A percentile compares a stretch with the other conserved stretches of the same genome.
phyloP scores from a whole-genome alignment of 2,888 invertebrate species.

The Yponomeuta sedellus region DNA sequence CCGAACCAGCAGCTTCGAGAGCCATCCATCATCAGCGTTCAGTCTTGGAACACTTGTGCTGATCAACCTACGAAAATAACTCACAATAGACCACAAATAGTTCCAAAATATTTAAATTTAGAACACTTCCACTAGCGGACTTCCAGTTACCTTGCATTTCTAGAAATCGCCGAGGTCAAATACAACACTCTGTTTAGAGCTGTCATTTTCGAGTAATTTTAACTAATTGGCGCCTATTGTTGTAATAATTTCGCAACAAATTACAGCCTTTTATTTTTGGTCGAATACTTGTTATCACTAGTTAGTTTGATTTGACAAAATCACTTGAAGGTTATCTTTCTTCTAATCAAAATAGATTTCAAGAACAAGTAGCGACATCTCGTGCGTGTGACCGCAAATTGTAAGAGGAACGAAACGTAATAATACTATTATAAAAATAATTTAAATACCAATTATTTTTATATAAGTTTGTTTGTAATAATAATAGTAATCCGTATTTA shows the following conservation, averaged over 20 bases:
- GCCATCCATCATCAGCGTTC: slow-evolving; percentile 84
- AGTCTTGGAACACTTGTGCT: slow-evolving; percentile 51
- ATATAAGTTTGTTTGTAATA: too few species aligned
- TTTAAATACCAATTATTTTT: too few species aligned
- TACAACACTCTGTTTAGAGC: slow-evolving; percentile 53
- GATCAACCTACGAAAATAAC: slow-evolving; percentile 58
- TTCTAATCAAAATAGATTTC: slow-evolving; percentile 59
- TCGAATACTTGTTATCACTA: slow-evolving; percentile 57
- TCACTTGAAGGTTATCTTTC: slow-evolving; percentile 71
- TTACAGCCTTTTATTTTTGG: slow-evolving; percentile 25
- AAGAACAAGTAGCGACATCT: slow-evolving; percentile 48
- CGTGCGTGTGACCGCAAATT: slow-evolving; percentile 31
- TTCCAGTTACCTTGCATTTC: slow-evolving; percentile 52
- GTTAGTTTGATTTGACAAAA: slow-evolving; percentile 68
- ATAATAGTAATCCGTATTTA: too few species aligned
- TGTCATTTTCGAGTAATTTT: slow-evolving; percentile 46
- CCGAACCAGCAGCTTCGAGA: slow-evolving; percentile 91
- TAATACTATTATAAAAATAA: too few species aligned
- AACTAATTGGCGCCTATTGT: slow-evolving; percentile 21
- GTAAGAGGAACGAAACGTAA: not conserved
- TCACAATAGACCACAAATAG: slow-evolving; percentile 23
- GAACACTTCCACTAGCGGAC: not conserved
- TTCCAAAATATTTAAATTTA: slow-evolving; percentile 27
- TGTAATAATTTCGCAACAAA: slow-evolving; percentile 27
- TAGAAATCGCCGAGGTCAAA: slow-evolving; percentile 50